phyloP scores from a whole-genome alignment of 2,888 invertebrate species.

The Heliconius charithonia region DNA sequence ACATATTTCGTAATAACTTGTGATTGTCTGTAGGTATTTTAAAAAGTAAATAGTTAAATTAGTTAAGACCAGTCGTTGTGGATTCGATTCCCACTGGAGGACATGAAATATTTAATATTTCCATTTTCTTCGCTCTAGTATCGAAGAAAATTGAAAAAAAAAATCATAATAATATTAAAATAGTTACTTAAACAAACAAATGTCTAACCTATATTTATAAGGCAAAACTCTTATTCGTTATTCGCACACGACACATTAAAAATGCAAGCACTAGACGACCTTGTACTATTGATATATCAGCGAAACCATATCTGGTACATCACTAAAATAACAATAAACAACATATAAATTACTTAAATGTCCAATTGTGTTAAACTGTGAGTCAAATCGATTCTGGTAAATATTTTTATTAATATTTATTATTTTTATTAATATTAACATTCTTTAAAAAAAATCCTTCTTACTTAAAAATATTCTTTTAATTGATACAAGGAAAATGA shows the following conservation, averaged over 20 bases:
- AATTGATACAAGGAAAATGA: too few relatives aligned
- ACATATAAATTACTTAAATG: slow-evolving; percentile 3
- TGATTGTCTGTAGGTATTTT: background rate
- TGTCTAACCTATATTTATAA: background rate
- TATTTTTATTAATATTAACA: too few relatives aligned
- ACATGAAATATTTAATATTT: too few relatives aligned
- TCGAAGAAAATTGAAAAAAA: too few relatives aligned
- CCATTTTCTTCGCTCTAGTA: too few relatives aligned
- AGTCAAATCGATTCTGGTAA: background rate
- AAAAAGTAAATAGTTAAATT: background rate
- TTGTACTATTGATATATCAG: slow-evolving; percentile 33
- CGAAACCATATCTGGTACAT: slow-evolving; percentile 34
- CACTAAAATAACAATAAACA: slow-evolving; percentile 7
- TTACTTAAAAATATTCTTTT: too few relatives aligned
- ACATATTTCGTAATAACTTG: background rate
- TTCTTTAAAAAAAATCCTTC: too few relatives aligned
- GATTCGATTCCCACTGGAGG: too few relatives aligned
- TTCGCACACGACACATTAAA: background rate
- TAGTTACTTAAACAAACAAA: too few relatives aligned
- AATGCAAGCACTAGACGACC: slow-evolving; percentile 19
- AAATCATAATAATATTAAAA: too few relatives aligned
- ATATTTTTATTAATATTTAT: background rate
- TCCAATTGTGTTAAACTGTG: background rate
- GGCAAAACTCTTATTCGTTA: background rate
- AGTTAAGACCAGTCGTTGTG: too few relatives aligned